Base-by-base conservation (phyloP, 2,113 vertebrate species). In the Nanger granti region DNA sequence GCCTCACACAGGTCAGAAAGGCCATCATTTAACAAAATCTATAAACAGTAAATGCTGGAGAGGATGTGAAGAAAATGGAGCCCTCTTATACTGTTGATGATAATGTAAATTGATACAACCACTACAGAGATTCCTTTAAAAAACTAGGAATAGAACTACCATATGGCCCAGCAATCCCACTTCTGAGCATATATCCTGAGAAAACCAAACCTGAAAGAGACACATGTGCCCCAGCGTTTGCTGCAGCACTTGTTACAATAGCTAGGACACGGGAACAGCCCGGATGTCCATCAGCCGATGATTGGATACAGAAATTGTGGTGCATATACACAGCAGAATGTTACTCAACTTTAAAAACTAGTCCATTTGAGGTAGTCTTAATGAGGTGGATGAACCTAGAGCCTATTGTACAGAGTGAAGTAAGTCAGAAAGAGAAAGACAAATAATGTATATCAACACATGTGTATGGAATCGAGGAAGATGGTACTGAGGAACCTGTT, bases 191-290 rank as follows among this genome's bases (percentile, higher is more conserved):
- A 44, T 28, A 79, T 44, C 22, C 24, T 79, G 73, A 79, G 37
- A 44, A 44, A 79, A 26, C 73, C 24, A 28, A 8, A 14, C 73
- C 12, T 79, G 41, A 79, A 44, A 79, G 37, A 79, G 73, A 79
- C 7, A 4, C 24, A 15, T 15, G 41, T 28, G 26, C 37, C 41
- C 6, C 41, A 28, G 73, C 0, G 7, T 8, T 79, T 44, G 12
- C 7, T 28, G 73, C 3, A 44, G 24, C 24, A 8, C 73, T 44
- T 79, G 41, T 44, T 44, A 15, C 7, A 79, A 28, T 44, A 79
- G 20, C 20, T 28, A 2, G 73, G 24, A 44, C 73, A 8, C 0
- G 41, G 7, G 13, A 14, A 12, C 41, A 8, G 73, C 73, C 41
- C 7, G 2, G 41, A 44, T 28, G 41, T 15, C 41, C 73, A 79